Evolutionary conservation across 2,113 vertebrate genomes (phyloP).

Genomic region (Neogobius melanostomus): DNA sequence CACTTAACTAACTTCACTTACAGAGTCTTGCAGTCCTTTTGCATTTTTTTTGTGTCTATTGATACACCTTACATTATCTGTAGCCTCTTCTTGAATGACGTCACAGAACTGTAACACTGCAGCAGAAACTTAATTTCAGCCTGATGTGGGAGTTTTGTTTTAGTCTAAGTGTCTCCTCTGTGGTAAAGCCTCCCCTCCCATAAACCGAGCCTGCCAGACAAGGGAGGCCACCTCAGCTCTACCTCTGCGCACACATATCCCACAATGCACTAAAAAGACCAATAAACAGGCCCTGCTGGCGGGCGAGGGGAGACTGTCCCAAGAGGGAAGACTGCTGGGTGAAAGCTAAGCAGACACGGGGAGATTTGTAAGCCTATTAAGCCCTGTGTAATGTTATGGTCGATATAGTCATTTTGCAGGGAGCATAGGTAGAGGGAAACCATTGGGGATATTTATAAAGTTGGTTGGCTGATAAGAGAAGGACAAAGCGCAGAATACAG

Average conservation of each 20-base stretch:
- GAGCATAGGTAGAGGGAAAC: background rate
- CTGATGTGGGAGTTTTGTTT: conserved; percentile 32
- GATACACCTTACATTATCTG: background rate
- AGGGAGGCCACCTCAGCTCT: conserved; percentile 50
- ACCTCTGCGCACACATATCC: conserved; percentile 57
- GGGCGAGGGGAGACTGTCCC: conserved; percentile 11
- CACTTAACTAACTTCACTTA: too few relatives aligned
- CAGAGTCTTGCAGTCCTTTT: background rate
- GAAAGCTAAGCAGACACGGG: conserved; percentile 8
- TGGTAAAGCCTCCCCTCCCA: conserved; percentile 49
- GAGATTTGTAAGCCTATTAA: background rate
- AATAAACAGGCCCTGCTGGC: conserved; percentile 50
- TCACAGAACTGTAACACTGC: background rate
- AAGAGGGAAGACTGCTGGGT: conserved; percentile 16
- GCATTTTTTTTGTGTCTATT: background rate
- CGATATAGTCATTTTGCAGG: background rate
- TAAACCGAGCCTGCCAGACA: conserved; percentile 61
- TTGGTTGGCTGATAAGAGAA: conserved; percentile 60
- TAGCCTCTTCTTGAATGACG: background rate
- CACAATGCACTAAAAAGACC: conserved; percentile 53
- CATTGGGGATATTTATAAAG: conserved; percentile 33
- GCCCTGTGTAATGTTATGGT: conserved; percentile 12
- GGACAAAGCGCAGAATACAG: conserved; percentile 56
- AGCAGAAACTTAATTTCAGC: conserved; percentile 12
- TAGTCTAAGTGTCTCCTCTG: conserved; percentile 43